Base-by-base conservation (phyloP, 2,888 invertebrate species). In the Melitaea athalia region DNA sequence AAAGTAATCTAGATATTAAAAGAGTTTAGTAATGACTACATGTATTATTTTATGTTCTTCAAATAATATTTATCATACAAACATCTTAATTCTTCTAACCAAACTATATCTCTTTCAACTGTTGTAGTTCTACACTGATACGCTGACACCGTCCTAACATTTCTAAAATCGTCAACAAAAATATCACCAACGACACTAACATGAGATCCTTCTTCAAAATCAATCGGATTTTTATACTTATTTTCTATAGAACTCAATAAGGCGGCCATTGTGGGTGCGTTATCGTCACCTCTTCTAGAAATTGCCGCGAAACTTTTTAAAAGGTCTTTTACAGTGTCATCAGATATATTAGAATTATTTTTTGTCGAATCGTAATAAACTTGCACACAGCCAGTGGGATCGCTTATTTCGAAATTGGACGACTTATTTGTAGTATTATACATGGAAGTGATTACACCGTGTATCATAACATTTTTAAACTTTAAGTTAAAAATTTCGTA, bases 391-490 rank as follows among this genome's bases (percentile, higher is more conserved):
- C 88, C 92, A 1, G 92, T 91, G 0, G 89, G 83, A 74, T 92
- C 92, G 45, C 86, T 88, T 6, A 92, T 69, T 78, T 92, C 91
- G 33, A 91, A 76, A 74, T 90, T 88, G 0, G 81, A 82, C 5
- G 81, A 49, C 31, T 70, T 78, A 24, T 63, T 74, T 24, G 77
- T 78, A 53, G 75, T 81, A 73, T 89, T 90, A 76, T 84, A 86
- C 59, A 88, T 75, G 31, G 86, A 77, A 6, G 91, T 92, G 11
- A 91, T 78, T 6, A 90, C 84, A 0, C 92, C 92, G 38, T 92
- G 89, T 65, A 92, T 79, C 85, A 86, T 89, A 11, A 91, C 74
- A 69, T 92, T 92, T 78, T 92, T 92, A 74, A 92, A 91, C 64
- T 79, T 83, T 12, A 85, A 57, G 0, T 84, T 85, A 62, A 91